phyloP scores from a whole-genome alignment of 2,797 vertebrate species.

The Glossophaga mutica region DNA sequence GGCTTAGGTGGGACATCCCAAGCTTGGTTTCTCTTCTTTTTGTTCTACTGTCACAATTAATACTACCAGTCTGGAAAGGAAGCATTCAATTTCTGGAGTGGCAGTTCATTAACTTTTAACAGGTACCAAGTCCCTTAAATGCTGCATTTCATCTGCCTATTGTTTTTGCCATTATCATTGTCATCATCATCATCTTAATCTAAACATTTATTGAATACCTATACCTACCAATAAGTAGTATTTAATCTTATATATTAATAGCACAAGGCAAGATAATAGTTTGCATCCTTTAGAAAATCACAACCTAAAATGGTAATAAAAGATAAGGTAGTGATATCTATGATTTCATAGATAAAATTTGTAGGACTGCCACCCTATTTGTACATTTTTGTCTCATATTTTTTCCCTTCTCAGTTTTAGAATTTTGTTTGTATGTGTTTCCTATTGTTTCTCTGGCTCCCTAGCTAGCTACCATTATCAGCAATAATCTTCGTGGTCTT shows the following conservation, averaged over 20 bases:
- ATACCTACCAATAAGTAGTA: neutral
- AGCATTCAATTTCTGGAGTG: conserved; percentile 69
- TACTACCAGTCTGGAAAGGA: conserved; percentile 69
- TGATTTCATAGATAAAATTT: conserved; percentile 10
- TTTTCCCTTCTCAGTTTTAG: neutral
- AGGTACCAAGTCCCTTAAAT: conserved; percentile 66
- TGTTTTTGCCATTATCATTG: conserved; percentile 51
- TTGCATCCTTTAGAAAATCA: neutral
- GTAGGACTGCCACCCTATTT: neutral
- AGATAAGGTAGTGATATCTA: neutral
- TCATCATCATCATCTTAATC: conserved; percentile 24
- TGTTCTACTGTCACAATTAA: conserved; percentile 72
- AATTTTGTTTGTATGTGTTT: conserved; percentile 31
- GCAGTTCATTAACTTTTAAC: conserved; percentile 69
- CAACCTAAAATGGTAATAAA: conserved; percentile 4
- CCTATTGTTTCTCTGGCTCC: conserved; percentile 17
- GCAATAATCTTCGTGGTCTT: conserved; percentile 32
- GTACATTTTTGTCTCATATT: neutral
- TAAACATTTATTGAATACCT: conserved; percentile 7
- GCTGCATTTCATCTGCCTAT: conserved; percentile 49
- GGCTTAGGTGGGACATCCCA: conserved; percentile 70
- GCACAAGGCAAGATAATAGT: neutral
- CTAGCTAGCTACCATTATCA: conserved; percentile 26
- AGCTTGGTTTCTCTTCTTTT: conserved; percentile 73
- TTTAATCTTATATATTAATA: neutral